Evolutionary conservation across 30 jellyfish, hydroid and myxozoan species (phyloP).

Genomic region (Aurelia sp.): DNA sequence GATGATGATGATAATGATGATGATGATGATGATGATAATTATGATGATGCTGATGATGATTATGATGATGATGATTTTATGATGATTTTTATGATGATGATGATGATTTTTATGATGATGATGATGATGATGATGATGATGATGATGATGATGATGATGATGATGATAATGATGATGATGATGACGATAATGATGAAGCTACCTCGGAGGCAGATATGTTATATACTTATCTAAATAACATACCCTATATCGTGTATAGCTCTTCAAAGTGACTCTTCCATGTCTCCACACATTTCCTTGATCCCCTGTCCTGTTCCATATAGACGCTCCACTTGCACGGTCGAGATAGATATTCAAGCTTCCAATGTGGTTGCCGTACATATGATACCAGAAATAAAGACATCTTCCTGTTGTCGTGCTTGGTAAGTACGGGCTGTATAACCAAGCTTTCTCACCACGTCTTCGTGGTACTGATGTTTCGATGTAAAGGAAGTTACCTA

Average conservation of each 20-base stretch:
- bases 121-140: no score
- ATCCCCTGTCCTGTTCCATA: slow-evolving; percentile 94
- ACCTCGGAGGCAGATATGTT: no score
- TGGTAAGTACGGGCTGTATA: slow-evolving; percentile 65
- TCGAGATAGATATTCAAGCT: slow-evolving; percentile 74
- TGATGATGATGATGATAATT: no score
- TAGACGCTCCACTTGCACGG: slow-evolving; percentile 50
- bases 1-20: no score
- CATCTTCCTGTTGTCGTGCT: slow-evolving; percentile 73
- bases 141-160: no score
- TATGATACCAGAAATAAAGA: slow-evolving; percentile 95
- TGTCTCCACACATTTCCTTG: slow-evolving; percentile 96
- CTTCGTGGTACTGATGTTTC: slow-evolving; percentile 93
- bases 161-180: no score
- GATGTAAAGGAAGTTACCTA: slow-evolving; percentile 89
- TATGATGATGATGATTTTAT: no score
- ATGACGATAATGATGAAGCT: no score
- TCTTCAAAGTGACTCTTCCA: slow-evolving; percentile 85
- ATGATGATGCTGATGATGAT: no score
- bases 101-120: no score
- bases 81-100: no score
- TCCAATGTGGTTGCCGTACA: slow-evolving; percentile 93
- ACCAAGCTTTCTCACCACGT: slow-evolving; percentile 84
- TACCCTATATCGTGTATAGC: slow-evolving; percentile 61
- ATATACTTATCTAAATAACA: not conserved